Conservation (phyloP, 1,140 invertebrate species). For the Lepidurus packardi region DNA sequence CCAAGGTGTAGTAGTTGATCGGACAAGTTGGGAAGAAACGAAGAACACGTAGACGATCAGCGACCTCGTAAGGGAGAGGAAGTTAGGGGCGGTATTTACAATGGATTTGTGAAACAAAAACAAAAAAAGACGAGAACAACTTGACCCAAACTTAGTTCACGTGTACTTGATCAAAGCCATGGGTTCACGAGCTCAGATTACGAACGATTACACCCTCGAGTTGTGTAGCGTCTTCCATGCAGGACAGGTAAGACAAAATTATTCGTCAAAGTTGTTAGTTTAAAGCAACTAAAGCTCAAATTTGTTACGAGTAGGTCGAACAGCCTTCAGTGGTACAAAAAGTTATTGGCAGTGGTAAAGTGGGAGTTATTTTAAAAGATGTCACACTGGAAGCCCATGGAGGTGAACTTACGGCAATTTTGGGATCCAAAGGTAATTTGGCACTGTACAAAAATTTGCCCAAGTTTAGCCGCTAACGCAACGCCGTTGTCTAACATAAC, state of each 20-base stretch:
- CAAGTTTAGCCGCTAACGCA: neutral
- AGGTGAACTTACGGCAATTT: slow-evolving; percentile 81
- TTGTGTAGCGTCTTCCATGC: slow-evolving; percentile 82
- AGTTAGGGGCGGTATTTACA: neutral
- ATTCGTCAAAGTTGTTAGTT: neutral
- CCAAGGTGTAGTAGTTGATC: neutral
- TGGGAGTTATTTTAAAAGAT: slow-evolving; percentile 80
- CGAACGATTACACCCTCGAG: slow-evolving; percentile 77
- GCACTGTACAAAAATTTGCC: neutral
- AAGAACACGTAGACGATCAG: slow-evolving; percentile 22
- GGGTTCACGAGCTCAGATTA: slow-evolving; percentile 39
- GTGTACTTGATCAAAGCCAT: neutral
- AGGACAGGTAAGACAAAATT: slow-evolving; percentile 59
- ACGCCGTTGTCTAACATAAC: neutral
- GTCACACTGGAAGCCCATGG: slow-evolving; percentile 82
- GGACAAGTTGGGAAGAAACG: neutral
- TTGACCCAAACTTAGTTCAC: neutral
- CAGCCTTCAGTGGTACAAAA: slow-evolving; percentile 67
- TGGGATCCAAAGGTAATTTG: slow-evolving; percentile 76
- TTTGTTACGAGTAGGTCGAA: slow-evolving; percentile 57
- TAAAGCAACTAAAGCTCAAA: slow-evolving; percentile 24
- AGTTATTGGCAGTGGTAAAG: slow-evolving; percentile 68
- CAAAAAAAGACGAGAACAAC: neutral
- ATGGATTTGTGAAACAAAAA: neutral
- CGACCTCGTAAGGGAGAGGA: neutral